Conservation (phyloP, 2,888 invertebrate genomes). For the Lacanobia oleracea region DNA sequence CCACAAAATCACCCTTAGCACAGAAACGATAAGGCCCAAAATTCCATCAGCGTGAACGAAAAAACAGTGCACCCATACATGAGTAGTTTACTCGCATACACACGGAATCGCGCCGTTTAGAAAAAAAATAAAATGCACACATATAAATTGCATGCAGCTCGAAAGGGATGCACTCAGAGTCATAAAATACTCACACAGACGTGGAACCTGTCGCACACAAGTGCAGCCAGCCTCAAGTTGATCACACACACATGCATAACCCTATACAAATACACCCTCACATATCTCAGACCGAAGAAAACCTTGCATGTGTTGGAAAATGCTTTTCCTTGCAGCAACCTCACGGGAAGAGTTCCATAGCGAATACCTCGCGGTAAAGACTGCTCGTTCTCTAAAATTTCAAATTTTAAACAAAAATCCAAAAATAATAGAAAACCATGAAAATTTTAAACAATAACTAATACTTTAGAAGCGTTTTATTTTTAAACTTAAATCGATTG, state of each 20-base stretch:
- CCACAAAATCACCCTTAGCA: constrained; percentile 69
- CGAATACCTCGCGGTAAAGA: constrained; percentile 91
- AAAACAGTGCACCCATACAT: constrained; percentile 87
- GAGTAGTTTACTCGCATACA: constrained; percentile 79
- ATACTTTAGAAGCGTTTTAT: constrained; percentile 51
- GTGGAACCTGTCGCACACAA: constrained; percentile 69
- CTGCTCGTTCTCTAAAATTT: constrained; percentile 83
- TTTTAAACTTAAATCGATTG: constrained; percentile 80
- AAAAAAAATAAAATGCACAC: constrained; percentile 90
- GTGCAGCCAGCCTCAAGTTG: constrained; percentile 73
- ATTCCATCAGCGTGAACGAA: constrained; percentile 67
- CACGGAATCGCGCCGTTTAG: constrained; percentile 83
- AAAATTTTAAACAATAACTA: constrained; percentile 68
- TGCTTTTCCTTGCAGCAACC: constrained; percentile 91
- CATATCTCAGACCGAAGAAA: constrained; percentile 82
- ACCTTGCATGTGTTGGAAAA: constrained; percentile 89
- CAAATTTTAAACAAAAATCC: constrained; percentile 68
- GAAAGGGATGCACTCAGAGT: constrained; percentile 91
- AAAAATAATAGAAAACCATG: constrained; percentile 58
- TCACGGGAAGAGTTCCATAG: constrained; percentile 91
- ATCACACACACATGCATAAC: constrained; percentile 77
- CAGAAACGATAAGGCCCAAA: constrained; percentile 65
- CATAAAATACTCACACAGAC: constrained; percentile 87
- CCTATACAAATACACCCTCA: constrained; percentile 78
- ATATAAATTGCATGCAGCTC: constrained; percentile 90